phyloP scores from a whole-genome alignment of 2,888 invertebrate species.

The Platycheirus albimanus region DNA sequence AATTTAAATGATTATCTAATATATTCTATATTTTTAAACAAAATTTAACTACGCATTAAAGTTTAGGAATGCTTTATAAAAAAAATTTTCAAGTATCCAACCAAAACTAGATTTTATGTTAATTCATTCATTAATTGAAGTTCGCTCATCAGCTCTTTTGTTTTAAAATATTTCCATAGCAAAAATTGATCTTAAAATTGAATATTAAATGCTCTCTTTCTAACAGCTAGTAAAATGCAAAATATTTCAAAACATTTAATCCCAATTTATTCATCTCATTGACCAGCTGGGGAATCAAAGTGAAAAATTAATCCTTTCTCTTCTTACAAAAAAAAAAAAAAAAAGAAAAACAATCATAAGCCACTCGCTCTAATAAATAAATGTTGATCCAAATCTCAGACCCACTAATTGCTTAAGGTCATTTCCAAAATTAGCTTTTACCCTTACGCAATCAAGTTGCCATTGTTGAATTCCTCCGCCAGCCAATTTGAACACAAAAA shows the following conservation, averaged over 20 bases:
- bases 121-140: constrained; percentile 15
- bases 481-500: constrained; percentile 10
- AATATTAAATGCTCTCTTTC: neutral
- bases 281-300: neutral
- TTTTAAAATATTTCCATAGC: neutral
- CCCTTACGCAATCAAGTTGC: constrained; percentile 52
- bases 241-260: constrained; percentile 1
- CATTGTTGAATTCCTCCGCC: constrained; percentile 24
- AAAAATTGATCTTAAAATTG: constrained; percentile 4
- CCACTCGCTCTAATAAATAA: constrained; percentile 49
- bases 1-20: too few species aligned
- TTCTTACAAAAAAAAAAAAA: constrained; percentile 4
- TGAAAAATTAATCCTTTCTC: constrained; percentile 36
- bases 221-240: constrained; percentile 7
- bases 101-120: constrained; percentile 3
- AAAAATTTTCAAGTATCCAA: too few species aligned
- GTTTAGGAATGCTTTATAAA: too few species aligned
- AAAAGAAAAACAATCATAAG: constrained; percentile 8
- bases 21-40: too few species aligned
- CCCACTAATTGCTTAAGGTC: constrained; percentile 65
- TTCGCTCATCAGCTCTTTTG: constrained; percentile 51
- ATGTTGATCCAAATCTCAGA: constrained; percentile 51
- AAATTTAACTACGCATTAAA: too few species aligned
- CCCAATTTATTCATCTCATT: neutral
- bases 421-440: constrained; percentile 62